Evolutionary conservation across 2,797 vertebrate species (phyloP), one percentile per base, ranked within the genome.

Genomic region (Pipistrellus kuhlii): DNA sequence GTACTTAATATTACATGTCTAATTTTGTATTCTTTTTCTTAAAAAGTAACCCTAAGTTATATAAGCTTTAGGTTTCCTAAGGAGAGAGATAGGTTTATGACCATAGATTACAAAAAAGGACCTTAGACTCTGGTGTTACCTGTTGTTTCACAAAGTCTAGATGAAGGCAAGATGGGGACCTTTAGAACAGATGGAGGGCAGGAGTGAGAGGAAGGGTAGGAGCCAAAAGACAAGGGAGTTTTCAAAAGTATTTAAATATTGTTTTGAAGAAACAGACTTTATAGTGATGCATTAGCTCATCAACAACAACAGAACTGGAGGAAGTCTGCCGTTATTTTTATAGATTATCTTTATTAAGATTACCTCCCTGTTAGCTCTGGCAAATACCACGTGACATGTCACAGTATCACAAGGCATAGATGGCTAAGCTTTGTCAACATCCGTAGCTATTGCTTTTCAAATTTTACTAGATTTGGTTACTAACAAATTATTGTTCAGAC

Each of bases 171-270:
- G n/a, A 4, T 51, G 38, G 5, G 59, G 30, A 44, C 15, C 41
- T 77, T 90, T 75, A 75, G 2, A 80, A 23, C 9, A 78, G 53
- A 57, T 9, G 25, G 62, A 68, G 21, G 30, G 20, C 44, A 64
- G 76, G 21, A 41, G 6, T 51, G 27, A 3, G 44, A 80, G 20
- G 5, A 51, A 85, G 20, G 1, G 4, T n/a, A 32, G 17, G 4
- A 81, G 41, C 17, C n/a, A 77, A 91, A 48, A 84, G 38, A 55
- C 2, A 18, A 62, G 17, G 10, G 0, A 66, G 13, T 46, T 94
- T 94, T 80, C n/a, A 68, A 51, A 93, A 78, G 57, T 77, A 68
- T 85, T 90, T 91, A 83, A 87, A 80, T 85, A 32, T 44, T 44
- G 3, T 8, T 75, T 89, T 55, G 14, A 73, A 75, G 48, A 72